Conservation (phyloP, 2,888 invertebrate genomes). For the Spilarctia lutea region DNA sequence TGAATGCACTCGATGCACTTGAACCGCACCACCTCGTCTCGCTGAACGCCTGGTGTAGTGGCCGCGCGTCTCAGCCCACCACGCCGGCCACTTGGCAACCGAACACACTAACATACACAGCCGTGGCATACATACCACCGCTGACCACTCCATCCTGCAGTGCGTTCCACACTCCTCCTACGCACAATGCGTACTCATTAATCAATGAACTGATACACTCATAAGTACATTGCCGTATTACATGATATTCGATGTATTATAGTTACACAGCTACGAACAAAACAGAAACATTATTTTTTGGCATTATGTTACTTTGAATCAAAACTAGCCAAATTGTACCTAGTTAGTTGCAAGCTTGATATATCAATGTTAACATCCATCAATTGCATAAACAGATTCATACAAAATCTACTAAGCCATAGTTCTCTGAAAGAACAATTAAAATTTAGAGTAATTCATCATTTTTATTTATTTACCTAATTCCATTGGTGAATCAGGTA, state of each 20-base stretch:
- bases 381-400: background rate
- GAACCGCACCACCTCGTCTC: conserved; percentile 53
- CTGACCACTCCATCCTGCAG: conserved; percentile 54
- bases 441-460: background rate
- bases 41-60: conserved; percentile 78
- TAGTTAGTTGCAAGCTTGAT: background rate
- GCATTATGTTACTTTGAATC: background rate
- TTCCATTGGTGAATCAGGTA: too few relatives aligned
- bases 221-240: conserved; percentile 3
- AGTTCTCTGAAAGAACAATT: background rate
- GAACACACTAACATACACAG: conserved; percentile 63
- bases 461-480: too few relatives aligned
- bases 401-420: background rate
- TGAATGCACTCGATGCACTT: conserved; percentile 60
- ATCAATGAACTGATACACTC: conserved; percentile 19
- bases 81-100: conserved; percentile 83
- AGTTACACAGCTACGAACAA: background rate
- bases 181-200: conserved; percentile 13
- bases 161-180: conserved; percentile 28
- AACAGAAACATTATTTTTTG: background rate
- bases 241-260: background rate
- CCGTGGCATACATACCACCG: conserved; percentile 59
- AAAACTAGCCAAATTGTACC: background rate
- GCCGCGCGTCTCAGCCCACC: conserved; percentile 72
- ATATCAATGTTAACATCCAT: background rate